Evolutionary conservation across 1,140 invertebrate species (phyloP).

Genomic region (Varroa destructor): DNA sequence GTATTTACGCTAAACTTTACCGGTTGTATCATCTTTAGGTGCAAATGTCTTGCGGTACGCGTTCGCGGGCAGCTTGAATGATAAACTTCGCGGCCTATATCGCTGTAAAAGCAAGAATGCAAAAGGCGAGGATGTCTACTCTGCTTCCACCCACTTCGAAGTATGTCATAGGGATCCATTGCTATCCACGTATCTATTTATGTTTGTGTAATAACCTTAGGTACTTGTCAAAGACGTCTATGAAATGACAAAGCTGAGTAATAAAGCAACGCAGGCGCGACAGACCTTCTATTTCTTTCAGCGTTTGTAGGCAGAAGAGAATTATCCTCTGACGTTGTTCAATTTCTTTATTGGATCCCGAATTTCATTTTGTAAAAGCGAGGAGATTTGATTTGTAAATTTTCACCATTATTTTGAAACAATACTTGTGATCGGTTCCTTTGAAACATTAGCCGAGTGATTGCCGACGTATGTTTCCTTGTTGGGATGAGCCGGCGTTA

Average conservation of each 20-base stretch:
- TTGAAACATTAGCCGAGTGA: conserved; percentile 58
- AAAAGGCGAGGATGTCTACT: conserved; percentile 60
- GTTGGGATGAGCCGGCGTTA: conserved; percentile 90
- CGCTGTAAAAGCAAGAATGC: conserved; percentile 63
- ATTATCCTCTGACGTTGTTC: background rate
- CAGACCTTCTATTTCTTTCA: too few relatives aligned
- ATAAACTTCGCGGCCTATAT: conserved; percentile 89
- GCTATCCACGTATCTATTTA: background rate
- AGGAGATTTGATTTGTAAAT: too few relatives aligned
- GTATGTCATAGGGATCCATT: conserved; percentile 32
- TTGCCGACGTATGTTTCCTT: conserved; percentile 83
- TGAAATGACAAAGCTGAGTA: too few relatives aligned
- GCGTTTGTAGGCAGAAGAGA: background rate
- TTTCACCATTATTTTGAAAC: too few relatives aligned
- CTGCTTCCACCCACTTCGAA: conserved; percentile 77
- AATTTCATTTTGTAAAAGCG: too few relatives aligned
- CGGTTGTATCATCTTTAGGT: background rate
- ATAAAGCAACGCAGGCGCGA: too few relatives aligned
- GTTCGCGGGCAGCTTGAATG: conserved; percentile 71
- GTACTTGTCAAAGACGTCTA: too few relatives aligned
- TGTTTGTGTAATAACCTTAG: too few relatives aligned
- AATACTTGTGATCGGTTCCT: too few relatives aligned
- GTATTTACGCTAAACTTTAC: too few relatives aligned
- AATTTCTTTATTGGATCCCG: background rate
- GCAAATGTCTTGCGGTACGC: conserved; percentile 35